Evolutionary conservation across 2,888 invertebrate species (phyloP), one percentile per base, ranked within the genome.

Genomic region (Carpatolechia fugitivella): DNA sequence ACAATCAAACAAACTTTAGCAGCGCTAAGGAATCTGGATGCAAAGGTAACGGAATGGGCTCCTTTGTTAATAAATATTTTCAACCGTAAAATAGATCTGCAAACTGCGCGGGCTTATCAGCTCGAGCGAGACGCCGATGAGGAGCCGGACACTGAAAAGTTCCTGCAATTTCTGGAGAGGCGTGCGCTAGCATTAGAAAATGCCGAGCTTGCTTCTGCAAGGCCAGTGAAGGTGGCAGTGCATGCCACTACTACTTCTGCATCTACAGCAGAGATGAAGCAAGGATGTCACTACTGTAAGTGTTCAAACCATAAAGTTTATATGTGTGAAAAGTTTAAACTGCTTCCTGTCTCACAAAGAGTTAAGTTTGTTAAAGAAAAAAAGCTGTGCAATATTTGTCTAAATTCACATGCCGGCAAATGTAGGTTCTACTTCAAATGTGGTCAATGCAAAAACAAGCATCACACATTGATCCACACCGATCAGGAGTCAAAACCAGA

Each of bases 391-490:
- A 50, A 36, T 13, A 20, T 18, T 1, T 56, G 56, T 18, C 41
- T 56, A 18, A 56, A 56, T 11, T 31, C n/a, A n/a, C 56, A 56
- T 49, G n/a, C 8, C 5, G 54, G 51, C 2, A 50, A 51, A 51
- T 56, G 56, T 49, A 56, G 20, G 8, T 56, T 35, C 11, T 38
- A 36, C 10, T 56, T 50, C 14, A 24, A 30, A 33, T 56, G 56
- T 18, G 18, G 24, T 14, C 14, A 46, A 11, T 57, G 57, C 36
- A 57, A 49, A 30, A 35, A 48, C 14, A 30, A 11, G 5, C 54
- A 54, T 29, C 35, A 57, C 20, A 47, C 52, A 33, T 35, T 60
- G 47, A 16, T 60, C 1, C 60, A 59, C 31, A 6, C 14, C 3
- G 18, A 14, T 16, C 11, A 38, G 1, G 57, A 56, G 10, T n/a